Evolutionary conservation across 2,888 invertebrate species (phyloP).

Genomic region (Coenonympha arcania): DNA sequence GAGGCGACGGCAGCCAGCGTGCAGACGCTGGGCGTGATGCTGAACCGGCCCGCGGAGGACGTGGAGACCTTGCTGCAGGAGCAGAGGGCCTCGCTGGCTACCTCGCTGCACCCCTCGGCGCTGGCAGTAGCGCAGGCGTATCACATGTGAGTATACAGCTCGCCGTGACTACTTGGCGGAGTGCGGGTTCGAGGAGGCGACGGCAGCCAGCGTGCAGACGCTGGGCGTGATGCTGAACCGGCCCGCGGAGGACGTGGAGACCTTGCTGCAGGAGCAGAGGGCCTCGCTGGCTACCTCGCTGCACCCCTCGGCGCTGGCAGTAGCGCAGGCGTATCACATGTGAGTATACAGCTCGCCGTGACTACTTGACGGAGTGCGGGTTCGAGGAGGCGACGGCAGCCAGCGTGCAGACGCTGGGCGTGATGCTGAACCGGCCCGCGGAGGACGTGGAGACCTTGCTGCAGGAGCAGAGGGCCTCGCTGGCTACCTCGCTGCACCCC

Average conservation of each 20-base stretch:
- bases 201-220: slow-evolving; percentile 44
- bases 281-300: slow-evolving; percentile 34
- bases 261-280: slow-evolving; percentile 40
- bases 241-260: slow-evolving; percentile 44
- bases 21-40: slow-evolving; percentile 45
- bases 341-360: slow-evolving; percentile 58
- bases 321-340: slow-evolving; percentile 54
- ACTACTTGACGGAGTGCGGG: slow-evolving; percentile 62
- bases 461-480: slow-evolving; percentile 33
- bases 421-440: slow-evolving; percentile 52
- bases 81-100: slow-evolving; percentile 33
- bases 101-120: slow-evolving; percentile 50
- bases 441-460: slow-evolving; percentile 49
- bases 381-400: slow-evolving; percentile 55
- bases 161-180: slow-evolving; percentile 62
- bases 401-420: slow-evolving; percentile 44
- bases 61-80: slow-evolving; percentile 43
- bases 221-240: slow-evolving; percentile 56
- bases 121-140: slow-evolving; percentile 51
- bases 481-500: slow-evolving; percentile 44
- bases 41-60: slow-evolving; percentile 53
- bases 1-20: slow-evolving; percentile 51
- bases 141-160: slow-evolving; percentile 47
- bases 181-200: slow-evolving; percentile 60
- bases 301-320: slow-evolving; percentile 50